Conservation (phyloP, 2,888 invertebrate species). For the Danaus chrysippus region DNA sequence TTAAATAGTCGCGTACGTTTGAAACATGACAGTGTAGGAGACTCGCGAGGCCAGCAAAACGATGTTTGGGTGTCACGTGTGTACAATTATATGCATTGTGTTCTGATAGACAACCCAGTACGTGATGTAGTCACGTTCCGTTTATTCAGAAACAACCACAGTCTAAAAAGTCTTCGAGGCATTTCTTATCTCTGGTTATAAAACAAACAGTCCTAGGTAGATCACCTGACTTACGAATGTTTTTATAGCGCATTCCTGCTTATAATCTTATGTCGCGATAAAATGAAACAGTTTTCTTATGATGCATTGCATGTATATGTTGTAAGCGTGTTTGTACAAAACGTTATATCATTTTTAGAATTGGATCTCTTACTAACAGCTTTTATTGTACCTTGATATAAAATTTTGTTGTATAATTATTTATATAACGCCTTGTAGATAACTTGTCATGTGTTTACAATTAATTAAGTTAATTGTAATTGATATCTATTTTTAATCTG, state of each 20-base stretch:
- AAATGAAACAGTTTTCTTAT: slow-evolving; percentile 53
- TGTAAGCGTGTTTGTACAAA: slow-evolving; percentile 17
- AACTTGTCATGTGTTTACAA: too few species aligned
- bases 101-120: slow-evolving; percentile 50
- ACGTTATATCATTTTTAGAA: slow-evolving; percentile 15
- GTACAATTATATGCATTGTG: slow-evolving; percentile 38
- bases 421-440: too few species aligned
- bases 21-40: slow-evolving; percentile 18
- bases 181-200: slow-evolving; percentile 47
- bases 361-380: background rate
- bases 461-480: too few species aligned
- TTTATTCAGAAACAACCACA: too few species aligned
- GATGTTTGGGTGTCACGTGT: slow-evolving; percentile 40
- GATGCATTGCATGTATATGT: slow-evolving; percentile 34
- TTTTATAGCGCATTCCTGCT: slow-evolving; percentile 65
- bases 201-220: slow-evolving; percentile 57
- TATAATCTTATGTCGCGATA: slow-evolving; percentile 62
- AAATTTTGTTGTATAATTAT: background rate
- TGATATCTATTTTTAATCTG: too few species aligned
- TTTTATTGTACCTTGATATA: background rate
- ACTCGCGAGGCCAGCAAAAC: slow-evolving; percentile 15
- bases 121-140: slow-evolving; percentile 67
- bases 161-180: background rate
- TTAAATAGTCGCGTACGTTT: slow-evolving; percentile 9
- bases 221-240: slow-evolving; percentile 69